Evolutionary conservation across 2,113 vertebrate species (phyloP).

Genomic region (Polypterus senegalus): DNA sequence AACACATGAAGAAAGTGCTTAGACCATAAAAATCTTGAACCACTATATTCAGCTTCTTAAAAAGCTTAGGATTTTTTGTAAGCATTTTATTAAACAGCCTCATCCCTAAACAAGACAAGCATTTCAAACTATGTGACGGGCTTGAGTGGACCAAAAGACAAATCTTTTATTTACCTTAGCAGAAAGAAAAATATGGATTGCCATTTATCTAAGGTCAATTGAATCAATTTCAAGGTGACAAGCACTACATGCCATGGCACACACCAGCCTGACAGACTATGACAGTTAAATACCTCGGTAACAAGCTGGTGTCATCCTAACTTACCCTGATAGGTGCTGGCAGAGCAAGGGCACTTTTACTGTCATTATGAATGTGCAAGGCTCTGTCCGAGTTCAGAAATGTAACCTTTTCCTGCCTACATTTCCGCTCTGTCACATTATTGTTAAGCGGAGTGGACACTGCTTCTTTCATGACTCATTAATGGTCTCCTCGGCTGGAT

Average conservation of each 20-base stretch:
- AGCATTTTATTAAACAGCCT: too few relatives aligned
- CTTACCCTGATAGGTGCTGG: conserved; percentile 38
- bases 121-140: too few relatives aligned
- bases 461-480: conserved; percentile 32
- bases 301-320: conserved; percentile 34
- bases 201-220: conserved; percentile 20
- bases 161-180: neutral
- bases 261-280: conserved; percentile 30
- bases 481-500: too few relatives aligned
- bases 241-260: conserved; percentile 17
- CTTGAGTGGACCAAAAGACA: neutral
- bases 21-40: too few relatives aligned
- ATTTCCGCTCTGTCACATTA: conserved; percentile 12
- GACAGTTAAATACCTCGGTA: conserved; percentile 35
- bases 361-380: conserved; percentile 23
- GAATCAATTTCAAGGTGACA: conserved; percentile 42
- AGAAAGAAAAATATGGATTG: neutral
- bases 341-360: conserved; percentile 34
- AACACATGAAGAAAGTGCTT: too few relatives aligned
- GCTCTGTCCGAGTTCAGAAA: conserved; percentile 11
- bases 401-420: conserved; percentile 6
- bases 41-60: too few relatives aligned
- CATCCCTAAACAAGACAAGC: too few relatives aligned
- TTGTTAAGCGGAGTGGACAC: conserved; percentile 11
- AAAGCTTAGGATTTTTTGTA: too few relatives aligned